Evolutionary conservation across 2,797 vertebrate genomes (phyloP).

Genomic region (Vultur gryphus): DNA sequence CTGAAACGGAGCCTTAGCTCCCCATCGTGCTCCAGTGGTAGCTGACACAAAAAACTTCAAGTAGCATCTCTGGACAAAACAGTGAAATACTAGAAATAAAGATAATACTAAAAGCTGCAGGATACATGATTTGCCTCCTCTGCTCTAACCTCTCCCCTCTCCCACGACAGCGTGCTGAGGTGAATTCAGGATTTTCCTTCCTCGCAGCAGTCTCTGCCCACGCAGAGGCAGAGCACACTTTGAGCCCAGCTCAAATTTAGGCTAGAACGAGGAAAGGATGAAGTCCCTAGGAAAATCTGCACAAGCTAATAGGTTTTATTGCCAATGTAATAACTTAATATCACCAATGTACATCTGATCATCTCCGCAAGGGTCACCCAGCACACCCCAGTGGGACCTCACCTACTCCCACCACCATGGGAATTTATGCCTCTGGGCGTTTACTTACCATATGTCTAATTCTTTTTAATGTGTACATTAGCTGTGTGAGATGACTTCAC

Average conservation of each 20-base stretch:
- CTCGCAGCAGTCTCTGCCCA: background rate
- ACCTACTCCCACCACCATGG: background rate
- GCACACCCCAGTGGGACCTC: background rate
- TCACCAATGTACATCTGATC: background rate
- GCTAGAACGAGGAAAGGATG: background rate
- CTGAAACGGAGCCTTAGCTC: background rate
- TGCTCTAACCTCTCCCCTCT: background rate
- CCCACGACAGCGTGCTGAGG: rapidly evolving
- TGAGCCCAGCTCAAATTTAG: background rate
- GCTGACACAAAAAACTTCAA: background rate
- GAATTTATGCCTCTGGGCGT: background rate
- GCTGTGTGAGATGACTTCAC: background rate
- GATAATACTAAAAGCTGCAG: background rate
- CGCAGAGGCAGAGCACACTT: background rate
- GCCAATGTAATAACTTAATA: background rate
- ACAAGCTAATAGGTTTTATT: background rate
- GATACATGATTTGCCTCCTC: background rate
- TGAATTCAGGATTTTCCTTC: background rate
- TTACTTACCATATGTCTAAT: background rate
- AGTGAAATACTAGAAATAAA: background rate
- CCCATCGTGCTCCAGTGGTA: background rate
- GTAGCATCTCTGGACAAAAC: background rate
- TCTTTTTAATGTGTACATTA: background rate
- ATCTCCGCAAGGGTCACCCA: background rate
- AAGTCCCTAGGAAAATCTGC: background rate